phyloP scores from a whole-genome alignment of 1,140 invertebrate species.

The Ditylenchus dipsaci region DNA sequence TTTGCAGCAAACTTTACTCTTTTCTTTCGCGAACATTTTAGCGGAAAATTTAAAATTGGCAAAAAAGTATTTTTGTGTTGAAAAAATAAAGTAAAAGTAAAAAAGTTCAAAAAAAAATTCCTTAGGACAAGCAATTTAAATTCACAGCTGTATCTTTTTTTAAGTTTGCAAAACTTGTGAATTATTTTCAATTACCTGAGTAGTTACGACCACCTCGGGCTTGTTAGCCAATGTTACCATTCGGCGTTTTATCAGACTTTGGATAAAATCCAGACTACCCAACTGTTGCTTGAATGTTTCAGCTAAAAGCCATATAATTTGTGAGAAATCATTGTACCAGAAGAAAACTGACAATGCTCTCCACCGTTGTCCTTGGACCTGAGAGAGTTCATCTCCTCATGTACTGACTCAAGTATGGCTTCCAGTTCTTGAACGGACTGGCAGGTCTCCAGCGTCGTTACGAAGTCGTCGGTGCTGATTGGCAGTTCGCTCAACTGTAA shows the following conservation, averaged over 20 bases:
- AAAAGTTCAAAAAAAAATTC: too few relatives aligned
- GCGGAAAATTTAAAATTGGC: too few relatives aligned
- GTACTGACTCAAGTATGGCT: constrained; percentile 46
- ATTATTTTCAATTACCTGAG: constrained; percentile 5
- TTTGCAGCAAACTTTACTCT: too few relatives aligned
- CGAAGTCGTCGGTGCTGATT: constrained; percentile 53
- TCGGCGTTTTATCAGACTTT: constrained; percentile 70
- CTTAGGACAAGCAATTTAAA: too few relatives aligned
- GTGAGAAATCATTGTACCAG: constrained; percentile 1
- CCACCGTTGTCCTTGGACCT: constrained; percentile 44
- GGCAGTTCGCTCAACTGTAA: constrained; percentile 49
- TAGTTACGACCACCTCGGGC: constrained; percentile 16
- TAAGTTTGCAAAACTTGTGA: too few relatives aligned
- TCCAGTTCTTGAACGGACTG: constrained; percentile 54
- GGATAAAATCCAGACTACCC: constrained; percentile 77
- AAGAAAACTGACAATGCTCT: constrained; percentile 17
- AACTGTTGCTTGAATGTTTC: constrained; percentile 78
- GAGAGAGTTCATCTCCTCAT: constrained; percentile 51
- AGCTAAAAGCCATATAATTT: constrained; percentile 60
- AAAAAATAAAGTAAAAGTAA: too few relatives aligned
- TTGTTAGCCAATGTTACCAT: constrained; percentile 62
- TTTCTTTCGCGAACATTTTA: too few relatives aligned
- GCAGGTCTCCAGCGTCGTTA: constrained; percentile 45
- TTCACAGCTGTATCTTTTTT: too few relatives aligned
- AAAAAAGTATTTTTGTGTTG: too few relatives aligned